A percentile compares a stretch with the other conserved stretches of the same genome.
phyloP scores from a whole-genome alignment of 2,113 vertebrate genomes.

The Oreochromis niloticus region DNA sequence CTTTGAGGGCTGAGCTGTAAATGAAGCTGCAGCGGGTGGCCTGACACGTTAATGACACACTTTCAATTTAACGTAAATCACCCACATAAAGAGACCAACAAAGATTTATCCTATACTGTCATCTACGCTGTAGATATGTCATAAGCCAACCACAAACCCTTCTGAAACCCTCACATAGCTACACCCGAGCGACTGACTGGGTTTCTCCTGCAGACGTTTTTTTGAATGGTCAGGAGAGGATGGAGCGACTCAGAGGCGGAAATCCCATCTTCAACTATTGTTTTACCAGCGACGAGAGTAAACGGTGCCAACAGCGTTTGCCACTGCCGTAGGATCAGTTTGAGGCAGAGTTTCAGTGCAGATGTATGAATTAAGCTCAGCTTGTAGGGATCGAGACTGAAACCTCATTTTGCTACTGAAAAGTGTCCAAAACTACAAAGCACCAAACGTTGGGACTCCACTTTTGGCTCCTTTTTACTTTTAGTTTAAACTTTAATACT shows the following conservation, averaged over 20 bases:
- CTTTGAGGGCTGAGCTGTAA: not conserved
- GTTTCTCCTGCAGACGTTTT: not conserved
- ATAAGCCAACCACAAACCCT: not conserved
- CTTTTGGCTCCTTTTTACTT: not conserved
- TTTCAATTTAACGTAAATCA: not conserved
- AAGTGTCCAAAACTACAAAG: not conserved
- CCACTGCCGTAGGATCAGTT: not conserved
- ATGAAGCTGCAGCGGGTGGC: not conserved
- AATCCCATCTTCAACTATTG: not conserved
- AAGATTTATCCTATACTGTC: accelerated
- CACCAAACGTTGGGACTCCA: not conserved
- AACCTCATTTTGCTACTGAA: not conserved
- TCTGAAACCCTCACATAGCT: not conserved
- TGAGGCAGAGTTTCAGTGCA: not conserved
- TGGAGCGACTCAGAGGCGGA: not conserved
- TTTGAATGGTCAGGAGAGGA: not conserved
- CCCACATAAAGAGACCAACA: not conserved
- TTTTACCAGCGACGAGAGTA: not conserved
- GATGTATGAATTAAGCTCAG: not conserved
- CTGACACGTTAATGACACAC: not conserved
- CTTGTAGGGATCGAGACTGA: not conserved
- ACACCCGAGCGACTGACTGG: not conserved
- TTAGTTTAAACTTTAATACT: not conserved
- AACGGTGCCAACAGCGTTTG: not conserved
- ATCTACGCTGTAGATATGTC: not conserved